Evolutionary conservation across 2,888 invertebrate species (phyloP).

Genomic region (Beris morrisii): DNA sequence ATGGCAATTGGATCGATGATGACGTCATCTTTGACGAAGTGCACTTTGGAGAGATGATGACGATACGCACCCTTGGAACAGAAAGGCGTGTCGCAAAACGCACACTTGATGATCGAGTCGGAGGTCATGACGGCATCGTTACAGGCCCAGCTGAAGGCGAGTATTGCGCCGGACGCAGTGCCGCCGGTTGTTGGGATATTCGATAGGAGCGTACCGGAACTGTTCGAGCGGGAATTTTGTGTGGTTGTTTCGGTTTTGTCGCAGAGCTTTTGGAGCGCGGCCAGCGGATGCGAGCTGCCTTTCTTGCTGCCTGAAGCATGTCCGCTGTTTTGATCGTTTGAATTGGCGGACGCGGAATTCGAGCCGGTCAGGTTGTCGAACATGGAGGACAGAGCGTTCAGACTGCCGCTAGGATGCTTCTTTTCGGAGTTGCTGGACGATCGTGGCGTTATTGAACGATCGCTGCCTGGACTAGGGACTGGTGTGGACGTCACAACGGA

Average conservation of each 20-base stretch:
- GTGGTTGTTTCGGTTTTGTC: constrained; percentile 80
- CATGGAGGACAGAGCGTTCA: constrained; percentile 87
- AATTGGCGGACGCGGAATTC: constrained; percentile 47
- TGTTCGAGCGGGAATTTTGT: constrained; percentile 48
- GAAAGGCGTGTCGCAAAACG: constrained; percentile 93
- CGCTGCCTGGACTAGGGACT: constrained; percentile 72
- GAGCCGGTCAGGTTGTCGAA: constrained; percentile 79
- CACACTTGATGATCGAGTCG: constrained; percentile 91
- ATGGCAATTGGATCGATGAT: constrained; percentile 73
- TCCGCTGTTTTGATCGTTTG: constrained; percentile 32
- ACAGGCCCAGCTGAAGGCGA: constrained; percentile 93
- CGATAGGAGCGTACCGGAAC: constrained; percentile 41
- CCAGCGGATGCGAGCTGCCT: constrained; percentile 78
- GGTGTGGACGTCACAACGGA: constrained; percentile 45
- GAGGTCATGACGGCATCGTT: constrained; percentile 86
- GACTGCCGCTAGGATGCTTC: constrained; percentile 61
- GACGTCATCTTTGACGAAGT: constrained; percentile 90
- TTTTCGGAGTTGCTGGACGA: constrained; percentile 61
- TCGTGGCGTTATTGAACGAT: constrained; percentile 75
- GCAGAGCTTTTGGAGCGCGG: constrained; percentile 92
- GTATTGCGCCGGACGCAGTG: constrained; percentile 77
- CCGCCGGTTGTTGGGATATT: constrained; percentile 52
- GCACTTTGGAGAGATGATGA: constrained; percentile 94
- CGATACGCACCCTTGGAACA: constrained; percentile 96
- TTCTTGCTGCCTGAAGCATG: constrained; percentile 46